A percentile compares a stretch with the other conserved stretches of the same genome.
Evolutionary conservation across 2,888 invertebrate species (phyloP).

Genomic region (Pomacea canaliculata): DNA sequence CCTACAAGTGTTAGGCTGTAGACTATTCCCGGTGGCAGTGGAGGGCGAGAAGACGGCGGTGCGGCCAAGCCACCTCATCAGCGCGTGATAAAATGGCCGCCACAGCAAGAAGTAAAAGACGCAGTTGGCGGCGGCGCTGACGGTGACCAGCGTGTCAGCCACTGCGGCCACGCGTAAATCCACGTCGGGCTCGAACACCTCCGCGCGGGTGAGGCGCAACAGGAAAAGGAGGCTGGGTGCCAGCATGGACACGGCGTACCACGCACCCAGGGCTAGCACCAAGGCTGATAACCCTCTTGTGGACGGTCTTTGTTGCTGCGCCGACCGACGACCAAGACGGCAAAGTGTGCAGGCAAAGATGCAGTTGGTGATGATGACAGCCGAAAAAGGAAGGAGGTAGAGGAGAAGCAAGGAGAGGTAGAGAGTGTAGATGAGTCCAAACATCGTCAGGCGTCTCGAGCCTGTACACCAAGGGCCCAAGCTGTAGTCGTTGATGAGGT

Average conservation of each 20-base stretch:
- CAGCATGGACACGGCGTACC: conserved; percentile 24
- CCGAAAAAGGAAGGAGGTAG: conserved; percentile 16
- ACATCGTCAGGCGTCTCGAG: conserved; percentile 7
- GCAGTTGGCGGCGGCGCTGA: conserved; percentile 16
- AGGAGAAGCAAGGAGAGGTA: conserved; percentile 18
- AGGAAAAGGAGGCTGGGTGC: conserved; percentile 20
- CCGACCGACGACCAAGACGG: conserved; percentile 1
- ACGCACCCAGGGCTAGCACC: conserved; percentile 11
- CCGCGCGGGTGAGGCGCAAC: conserved; percentile 7
- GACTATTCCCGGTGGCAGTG: too few species aligned
- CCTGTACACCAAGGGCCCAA: neutral
- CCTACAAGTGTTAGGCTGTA: too few species aligned
- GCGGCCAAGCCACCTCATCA: neutral
- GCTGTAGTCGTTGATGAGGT: conserved; percentile 18
- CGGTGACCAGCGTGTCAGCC: conserved; percentile 13
- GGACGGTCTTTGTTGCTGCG: neutral
- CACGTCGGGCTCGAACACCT: conserved; percentile 14
- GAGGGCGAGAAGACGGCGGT: too few species aligned
- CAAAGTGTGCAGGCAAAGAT: conserved; percentile 13
- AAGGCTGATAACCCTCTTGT: conserved; percentile 4
- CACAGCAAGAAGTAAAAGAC: conserved; percentile 26
- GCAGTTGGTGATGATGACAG: conserved; percentile 17
- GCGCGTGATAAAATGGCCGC: conserved; percentile 8
- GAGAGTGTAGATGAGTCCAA: conserved; percentile 19
- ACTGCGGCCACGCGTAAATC: conserved; percentile 17